A percentile compares a stretch with the other conserved stretches of the same genome.
Evolutionary conservation across 2,888 invertebrate species (phyloP).

Genomic region (Meganola albula): DNA sequence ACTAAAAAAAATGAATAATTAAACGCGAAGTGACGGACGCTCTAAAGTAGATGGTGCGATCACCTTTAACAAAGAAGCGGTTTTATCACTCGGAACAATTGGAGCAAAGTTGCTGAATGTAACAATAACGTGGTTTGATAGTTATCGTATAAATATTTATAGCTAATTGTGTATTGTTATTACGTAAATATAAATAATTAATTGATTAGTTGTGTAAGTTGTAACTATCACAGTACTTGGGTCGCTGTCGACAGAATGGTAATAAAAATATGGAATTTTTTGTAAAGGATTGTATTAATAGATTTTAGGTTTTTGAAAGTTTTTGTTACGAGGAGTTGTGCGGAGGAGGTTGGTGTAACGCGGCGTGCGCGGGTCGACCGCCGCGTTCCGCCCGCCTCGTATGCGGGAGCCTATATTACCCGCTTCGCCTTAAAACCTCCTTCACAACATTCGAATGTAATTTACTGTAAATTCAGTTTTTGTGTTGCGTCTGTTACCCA

Average conservation of each 20-base stretch:
- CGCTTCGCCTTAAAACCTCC: conserved; percentile 18
- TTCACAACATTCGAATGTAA: conserved; percentile 24
- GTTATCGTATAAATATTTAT: conserved; percentile 78
- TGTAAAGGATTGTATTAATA: conserved; percentile 63
- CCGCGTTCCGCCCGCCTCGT: conserved; percentile 9
- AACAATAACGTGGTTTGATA: conserved; percentile 74
- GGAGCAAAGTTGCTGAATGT: conserved; percentile 60
- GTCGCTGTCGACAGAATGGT: conserved; percentile 52
- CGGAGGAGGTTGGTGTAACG: conserved; percentile 7
- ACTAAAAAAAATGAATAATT: conserved; percentile 54
- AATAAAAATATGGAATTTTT: conserved; percentile 46
- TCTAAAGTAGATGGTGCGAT: conserved; percentile 59
- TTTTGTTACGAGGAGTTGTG: conserved; percentile 26
- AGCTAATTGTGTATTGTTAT: conserved; percentile 79
- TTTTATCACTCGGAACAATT: conserved; percentile 60
- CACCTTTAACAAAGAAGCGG: conserved; percentile 46
- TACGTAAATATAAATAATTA: conserved; percentile 77
- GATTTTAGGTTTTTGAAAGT: conserved; percentile 43
- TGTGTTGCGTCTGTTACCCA: conserved; percentile 55
- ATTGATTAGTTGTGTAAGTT: conserved; percentile 75
- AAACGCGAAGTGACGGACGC: conserved; percentile 63
- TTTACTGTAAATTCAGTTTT: conserved; percentile 39
- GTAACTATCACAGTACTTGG: conserved; percentile 71
- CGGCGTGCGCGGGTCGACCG: conserved; percentile 10
- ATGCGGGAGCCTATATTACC: conserved; percentile 16